Conservation (phyloP, 2,888 invertebrate genomes). For the Andrena fulva region DNA sequence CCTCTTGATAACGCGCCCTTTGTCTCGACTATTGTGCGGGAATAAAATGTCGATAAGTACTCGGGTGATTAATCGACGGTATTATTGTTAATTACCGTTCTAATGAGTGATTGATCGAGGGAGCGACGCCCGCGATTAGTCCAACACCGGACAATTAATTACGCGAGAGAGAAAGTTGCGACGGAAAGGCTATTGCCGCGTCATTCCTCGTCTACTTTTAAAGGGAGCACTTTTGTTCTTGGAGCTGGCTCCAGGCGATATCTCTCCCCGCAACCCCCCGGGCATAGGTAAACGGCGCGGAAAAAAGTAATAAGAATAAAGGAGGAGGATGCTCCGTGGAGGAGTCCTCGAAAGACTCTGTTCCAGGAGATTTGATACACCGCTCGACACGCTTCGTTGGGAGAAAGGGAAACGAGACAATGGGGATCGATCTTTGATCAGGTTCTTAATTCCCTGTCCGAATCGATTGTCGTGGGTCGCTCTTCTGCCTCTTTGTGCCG, state of each 20-base stretch:
- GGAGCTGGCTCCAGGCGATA: not conserved
- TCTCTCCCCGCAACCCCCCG: not conserved
- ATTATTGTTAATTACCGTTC: constrained; percentile 60
- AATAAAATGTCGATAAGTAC: constrained; percentile 59
- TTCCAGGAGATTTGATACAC: constrained; percentile 42
- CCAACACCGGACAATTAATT: constrained; percentile 57
- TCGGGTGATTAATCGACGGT: constrained; percentile 53
- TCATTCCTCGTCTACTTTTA: constrained; percentile 19
- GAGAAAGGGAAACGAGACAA: constrained; percentile 62
- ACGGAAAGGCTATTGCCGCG: constrained; percentile 13
- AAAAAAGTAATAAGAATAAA: constrained; percentile 8
- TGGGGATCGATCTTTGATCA: constrained; percentile 56
- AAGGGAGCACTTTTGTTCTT: not conserved
- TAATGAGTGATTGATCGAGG: constrained; percentile 63
- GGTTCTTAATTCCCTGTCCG: constrained; percentile 77
- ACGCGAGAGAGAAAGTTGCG: constrained; percentile 34
- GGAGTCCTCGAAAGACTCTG: constrained; percentile 28
- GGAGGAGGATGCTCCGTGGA: constrained; percentile 15
- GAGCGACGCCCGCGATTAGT: constrained; percentile 60
- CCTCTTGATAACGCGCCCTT: constrained; percentile 51
- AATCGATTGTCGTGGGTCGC: constrained; percentile 68
- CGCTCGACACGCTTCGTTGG: constrained; percentile 62
- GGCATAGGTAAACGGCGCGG: not conserved
- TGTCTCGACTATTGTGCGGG: constrained; percentile 26
- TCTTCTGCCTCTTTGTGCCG: constrained; percentile 58